A percentile compares a stretch with the other conserved stretches of the same genome.
Conservation (phyloP, 1,140 invertebrate genomes). For the Aphelinus atriplicis region DNA sequence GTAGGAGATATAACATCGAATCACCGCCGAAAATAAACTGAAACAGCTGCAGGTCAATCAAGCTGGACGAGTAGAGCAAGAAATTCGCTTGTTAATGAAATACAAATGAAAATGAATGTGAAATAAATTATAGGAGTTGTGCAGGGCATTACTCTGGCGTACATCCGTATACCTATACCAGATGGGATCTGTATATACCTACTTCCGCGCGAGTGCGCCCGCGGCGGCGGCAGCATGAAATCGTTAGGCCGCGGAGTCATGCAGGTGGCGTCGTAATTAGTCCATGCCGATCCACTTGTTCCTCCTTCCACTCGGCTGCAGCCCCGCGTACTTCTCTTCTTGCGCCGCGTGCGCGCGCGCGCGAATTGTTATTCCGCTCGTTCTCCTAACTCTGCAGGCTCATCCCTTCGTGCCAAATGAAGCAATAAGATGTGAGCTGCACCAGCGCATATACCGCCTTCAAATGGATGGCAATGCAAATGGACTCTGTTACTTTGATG, state of each 20-base stretch:
- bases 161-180: not conserved
- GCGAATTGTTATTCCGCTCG: too few species aligned
- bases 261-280: constrained; percentile 29
- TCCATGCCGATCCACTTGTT: not conserved
- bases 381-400: not conserved
- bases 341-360: too few species aligned
- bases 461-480: constrained; percentile 15
- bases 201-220: not conserved
- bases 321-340: too few species aligned
- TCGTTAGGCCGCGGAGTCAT: not conserved
- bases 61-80: not conserved
- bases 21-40: not conserved
- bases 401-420: not conserved
- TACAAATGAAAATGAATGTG: constrained; percentile 1
- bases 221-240: not conserved
- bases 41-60: constrained; percentile 3
- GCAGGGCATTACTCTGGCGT: not conserved
- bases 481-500: not conserved
- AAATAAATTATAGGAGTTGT: not conserved
- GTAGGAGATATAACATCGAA: not conserved
- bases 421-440: constrained; percentile 30
- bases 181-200: not conserved
- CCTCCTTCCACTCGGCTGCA: not conserved
- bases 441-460: constrained; percentile 7
- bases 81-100: not conserved